Base-by-base conservation (phyloP, 2,113 vertebrate genomes). In the Arvicanthis niloticus region DNA sequence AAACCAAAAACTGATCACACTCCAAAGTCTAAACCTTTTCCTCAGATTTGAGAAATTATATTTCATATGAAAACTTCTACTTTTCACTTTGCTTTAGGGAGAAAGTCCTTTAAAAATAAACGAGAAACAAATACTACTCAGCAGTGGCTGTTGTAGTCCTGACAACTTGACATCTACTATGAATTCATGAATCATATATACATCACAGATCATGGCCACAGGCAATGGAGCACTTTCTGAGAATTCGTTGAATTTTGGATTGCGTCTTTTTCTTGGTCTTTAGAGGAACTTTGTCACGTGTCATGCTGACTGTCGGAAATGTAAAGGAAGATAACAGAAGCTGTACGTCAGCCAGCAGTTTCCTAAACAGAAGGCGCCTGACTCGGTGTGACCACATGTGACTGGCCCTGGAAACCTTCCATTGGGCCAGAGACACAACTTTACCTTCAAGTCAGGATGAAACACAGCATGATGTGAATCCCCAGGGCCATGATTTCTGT, bases 271-370 rank as follows among this genome's bases (percentile, higher is more conserved):
- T 77, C 62, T 91, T 68, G 2, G 16, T 84, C 90, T 97, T 97
- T 97, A 37, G 24, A 98, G 96, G 97, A 98, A 97, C 81, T 76
- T 2, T 92, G 68, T 91, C 48, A 67, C 22, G 45, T 93, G 93
- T 95, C 80, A 93, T 34, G 24, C 51, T 89, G 91, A 93, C 40
- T 76, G 73, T 75, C 70, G 42, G 86, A 93, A 96, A 89, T 15
- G 34, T 48, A 60, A 48, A 96, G 29, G 56, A 84, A 92, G 70
- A 89, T 81, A 96, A 90, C 85, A 60, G n/a, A 96, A 91, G 84
- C 4, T 3, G 56, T 80, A 62, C 31, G 22, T 37, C 67, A 77
- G 91, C 21, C 72, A 93, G 19, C 9, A 77, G n/a, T 86, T 77
- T 89, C 73, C 48, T n/a, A 70, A 53, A 82, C 62, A 8, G 37